Evolutionary conservation across 1,140 invertebrate species (phyloP).

Genomic region (Homalodisca vitripennis): DNA sequence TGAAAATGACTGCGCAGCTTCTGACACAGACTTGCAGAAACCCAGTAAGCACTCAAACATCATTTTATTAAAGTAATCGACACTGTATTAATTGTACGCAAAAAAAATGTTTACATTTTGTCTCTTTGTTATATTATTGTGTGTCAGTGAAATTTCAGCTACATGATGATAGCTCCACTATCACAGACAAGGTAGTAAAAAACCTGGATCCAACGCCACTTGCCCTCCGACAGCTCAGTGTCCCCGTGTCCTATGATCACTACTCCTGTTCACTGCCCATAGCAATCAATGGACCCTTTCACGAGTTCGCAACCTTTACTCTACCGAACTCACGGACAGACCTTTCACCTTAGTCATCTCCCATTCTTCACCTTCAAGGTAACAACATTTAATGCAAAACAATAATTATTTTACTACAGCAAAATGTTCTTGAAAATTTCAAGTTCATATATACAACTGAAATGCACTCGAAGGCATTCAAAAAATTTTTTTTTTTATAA

Average conservation of each 20-base stretch:
- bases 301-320: conserved; percentile 82
- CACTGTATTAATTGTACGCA: too few relatives aligned
- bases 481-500: too few relatives aligned
- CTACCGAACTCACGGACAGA: conserved; percentile 91
- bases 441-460: too few relatives aligned
- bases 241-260: conserved; percentile 92
- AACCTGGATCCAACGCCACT: conserved; percentile 87
- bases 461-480: too few relatives aligned
- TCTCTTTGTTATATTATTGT: too few relatives aligned
- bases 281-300: conserved; percentile 93
- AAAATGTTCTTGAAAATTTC: too few relatives aligned
- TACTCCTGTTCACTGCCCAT: conserved; percentile 96
- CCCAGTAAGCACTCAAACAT: conserved; percentile 91
- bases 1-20: conserved; percentile 98
- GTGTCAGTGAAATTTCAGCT: too few relatives aligned
- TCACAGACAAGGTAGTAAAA: conserved; percentile 94
- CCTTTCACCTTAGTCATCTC: conserved; percentile 81
- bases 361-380: conserved; percentile 94
- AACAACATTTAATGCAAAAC: too few relatives aligned
- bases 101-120: too few relatives aligned
- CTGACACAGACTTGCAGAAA: conserved; percentile 79
- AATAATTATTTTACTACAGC: too few relatives aligned
- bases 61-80: too few relatives aligned
- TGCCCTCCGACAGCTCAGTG: conserved; percentile 76
- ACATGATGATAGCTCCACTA: conserved; percentile 98